Percentiles rank a stretch among this genome's conserved stretches.
Conservation (phyloP, 2,113 vertebrate genomes). For the Sphaerodactylus townsendi region DNA sequence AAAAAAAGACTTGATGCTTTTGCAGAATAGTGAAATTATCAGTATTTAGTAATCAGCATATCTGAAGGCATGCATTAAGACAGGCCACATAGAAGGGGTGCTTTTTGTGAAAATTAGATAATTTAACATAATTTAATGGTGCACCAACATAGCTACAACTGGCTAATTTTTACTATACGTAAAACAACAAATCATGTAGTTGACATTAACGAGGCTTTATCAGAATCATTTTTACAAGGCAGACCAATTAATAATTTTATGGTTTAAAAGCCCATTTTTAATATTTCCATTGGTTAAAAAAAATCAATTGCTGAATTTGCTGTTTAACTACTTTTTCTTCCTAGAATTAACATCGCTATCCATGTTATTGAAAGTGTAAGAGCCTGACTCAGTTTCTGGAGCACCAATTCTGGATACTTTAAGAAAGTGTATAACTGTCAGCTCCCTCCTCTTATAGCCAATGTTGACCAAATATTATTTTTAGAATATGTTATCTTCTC, state of each 20-base stretch:
- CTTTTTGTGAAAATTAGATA: background rate
- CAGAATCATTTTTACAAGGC: background rate
- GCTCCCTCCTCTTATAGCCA: too few species aligned
- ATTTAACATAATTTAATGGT: background rate
- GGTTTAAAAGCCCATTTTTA: background rate
- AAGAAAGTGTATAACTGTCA: background rate
- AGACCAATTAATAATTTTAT: constrained; percentile 13
- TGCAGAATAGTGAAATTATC: background rate
- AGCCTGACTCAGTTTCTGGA: background rate
- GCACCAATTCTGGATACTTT: background rate
- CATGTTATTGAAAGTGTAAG: background rate
- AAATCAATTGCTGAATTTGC: background rate
- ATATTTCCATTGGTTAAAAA: background rate
- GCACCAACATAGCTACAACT: background rate
- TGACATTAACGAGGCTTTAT: background rate
- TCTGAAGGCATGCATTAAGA: background rate
- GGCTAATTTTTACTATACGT: background rate
- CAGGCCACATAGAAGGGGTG: background rate
- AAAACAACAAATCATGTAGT: background rate
- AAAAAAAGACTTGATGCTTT: background rate
- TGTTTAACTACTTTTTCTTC: background rate
- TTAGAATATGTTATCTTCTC: too few species aligned
- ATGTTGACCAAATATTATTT: too few species aligned
- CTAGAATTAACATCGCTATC: background rate
- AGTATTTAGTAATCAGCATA: background rate